These are phyloP conservation scores for Orientallactaga sibirica DNA, from an alignment of 2,797 vertebrate genomes.

Conservation along the genomic window DNA sequence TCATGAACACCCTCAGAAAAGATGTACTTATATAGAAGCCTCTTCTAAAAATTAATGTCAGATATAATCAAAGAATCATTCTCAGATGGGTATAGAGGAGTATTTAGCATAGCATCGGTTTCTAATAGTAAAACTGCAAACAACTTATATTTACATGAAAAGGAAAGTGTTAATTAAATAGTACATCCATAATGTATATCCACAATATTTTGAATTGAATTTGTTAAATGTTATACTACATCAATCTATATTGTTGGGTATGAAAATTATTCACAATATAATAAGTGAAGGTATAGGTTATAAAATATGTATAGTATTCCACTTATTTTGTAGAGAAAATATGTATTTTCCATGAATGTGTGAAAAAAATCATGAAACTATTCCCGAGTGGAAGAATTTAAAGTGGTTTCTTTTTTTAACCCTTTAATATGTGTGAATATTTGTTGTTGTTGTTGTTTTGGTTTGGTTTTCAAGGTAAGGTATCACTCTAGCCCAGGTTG, in stretches of 20 bases:
- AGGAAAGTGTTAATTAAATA: background rate
- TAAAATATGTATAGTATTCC: background rate
- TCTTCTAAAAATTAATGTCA: background rate
- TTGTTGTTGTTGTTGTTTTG: too few species aligned
- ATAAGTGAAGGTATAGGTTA: background rate
- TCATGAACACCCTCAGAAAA: background rate
- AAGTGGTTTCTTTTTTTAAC: background rate
- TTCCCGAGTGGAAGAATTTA: background rate
- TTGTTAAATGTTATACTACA: background rate
- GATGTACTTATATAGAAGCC: background rate
- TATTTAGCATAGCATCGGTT: background rate
- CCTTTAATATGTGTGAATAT: constrained; percentile 14
- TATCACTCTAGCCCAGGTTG: too few species aligned
- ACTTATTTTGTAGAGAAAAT: background rate
- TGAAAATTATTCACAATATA: background rate
- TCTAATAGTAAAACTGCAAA: background rate
- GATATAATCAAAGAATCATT: too few species aligned
- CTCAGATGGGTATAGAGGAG: too few species aligned
- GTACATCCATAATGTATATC: background rate
- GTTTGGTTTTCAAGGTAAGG: too few species aligned
- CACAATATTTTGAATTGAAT: background rate
- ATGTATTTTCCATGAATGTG: background rate
- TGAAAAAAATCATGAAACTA: background rate
- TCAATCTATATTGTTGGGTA: background rate
- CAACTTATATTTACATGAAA: background rate